Evolutionary conservation across 64 coral and sea anemone species (phyloP), one percentile per base, ranked within the genome.

Genomic region (Montipora capricornis): DNA sequence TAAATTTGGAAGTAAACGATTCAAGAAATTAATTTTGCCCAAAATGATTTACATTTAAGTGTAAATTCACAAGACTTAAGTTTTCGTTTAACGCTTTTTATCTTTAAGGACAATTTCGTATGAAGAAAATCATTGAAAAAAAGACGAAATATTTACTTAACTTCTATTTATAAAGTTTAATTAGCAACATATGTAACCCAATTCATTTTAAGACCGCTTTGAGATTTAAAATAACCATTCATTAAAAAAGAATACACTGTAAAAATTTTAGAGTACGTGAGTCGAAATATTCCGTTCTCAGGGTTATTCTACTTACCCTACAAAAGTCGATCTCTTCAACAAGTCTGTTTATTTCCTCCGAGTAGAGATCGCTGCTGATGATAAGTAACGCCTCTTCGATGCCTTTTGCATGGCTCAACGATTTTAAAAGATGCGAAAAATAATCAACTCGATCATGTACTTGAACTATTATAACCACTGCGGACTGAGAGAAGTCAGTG

Each of bases 381-480:
- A 99, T 76, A 0, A 99, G 88, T n/a, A 99, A 16, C 0, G 92
- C 79, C 47, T 96, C 81, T 58, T 87, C 77, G 12, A 99, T 99
- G 3, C 98, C 98, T 77, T 71, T 87, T 14, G 92, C 80, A 48
- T 45, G 52, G 29, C 92, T 89, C 75, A 99, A 83, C 0, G 98
- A 99, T 16, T 90, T 88, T 46, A 99, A 84, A 52, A 99, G 92
- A 75, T 96, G 90, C 16, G 90, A 87, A 81, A 99, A 96, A 82
- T 99, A 99, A 53, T 96, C 92, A 5, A 87, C 58, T 37, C 98
- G 76, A 14, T 92, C 89, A 75, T 99, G 98, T 47, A 99, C 95
- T 94, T 99, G 98, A 58, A 99, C 75, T 20, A 99, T 94, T 10
- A 99, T 94, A 17, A 99, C 89, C 70, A 99, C 69, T 66, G 94